Conservation (phyloP, 2,113 vertebrate species). For the Corythoichthys intestinalis region DNA sequence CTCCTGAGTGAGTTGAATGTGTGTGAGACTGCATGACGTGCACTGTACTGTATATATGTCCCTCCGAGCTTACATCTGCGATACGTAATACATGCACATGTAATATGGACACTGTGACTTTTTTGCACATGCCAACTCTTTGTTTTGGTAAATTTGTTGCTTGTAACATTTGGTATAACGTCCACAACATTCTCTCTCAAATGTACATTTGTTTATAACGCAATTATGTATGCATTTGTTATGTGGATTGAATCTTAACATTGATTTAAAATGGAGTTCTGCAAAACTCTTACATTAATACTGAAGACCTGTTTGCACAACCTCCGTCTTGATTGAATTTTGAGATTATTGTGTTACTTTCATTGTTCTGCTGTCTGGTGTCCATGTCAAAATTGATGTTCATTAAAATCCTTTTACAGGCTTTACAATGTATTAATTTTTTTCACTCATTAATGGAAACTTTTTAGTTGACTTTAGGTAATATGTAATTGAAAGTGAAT, state of each 20-base stretch:
- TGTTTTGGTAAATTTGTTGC: conserved; percentile 68
- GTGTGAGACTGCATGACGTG: conserved; percentile 57
- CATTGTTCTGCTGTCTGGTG: conserved; percentile 62
- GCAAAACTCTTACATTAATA: conserved; percentile 18
- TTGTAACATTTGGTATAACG: conserved; percentile 65
- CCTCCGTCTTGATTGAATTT: conserved; percentile 40
- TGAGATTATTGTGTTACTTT: conserved; percentile 38
- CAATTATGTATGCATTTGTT: conserved; percentile 51
- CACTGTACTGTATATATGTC: conserved; percentile 53
- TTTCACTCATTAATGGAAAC: background rate
- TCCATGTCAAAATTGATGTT: conserved; percentile 86
- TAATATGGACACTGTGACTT: conserved; percentile 68
- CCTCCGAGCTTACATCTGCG: conserved; percentile 49
- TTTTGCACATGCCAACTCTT: conserved; percentile 44
- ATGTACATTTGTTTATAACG: conserved; percentile 67
- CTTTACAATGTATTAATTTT: conserved; percentile 39
- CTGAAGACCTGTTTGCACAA: conserved; percentile 30
- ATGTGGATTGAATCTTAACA: conserved; percentile 38
- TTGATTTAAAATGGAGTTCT: conserved; percentile 27
- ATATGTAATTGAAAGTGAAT: too few relatives aligned
- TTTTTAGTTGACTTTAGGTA: background rate
- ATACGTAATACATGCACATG: conserved; percentile 44
- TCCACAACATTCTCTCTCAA: conserved; percentile 48
- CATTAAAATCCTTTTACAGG: conserved; percentile 92
- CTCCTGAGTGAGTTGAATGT: conserved; percentile 24